These are phyloP conservation scores for Amphiprion clarkii DNA, from an alignment of 2,797 vertebrate species.

Conservation along the genomic window DNA sequence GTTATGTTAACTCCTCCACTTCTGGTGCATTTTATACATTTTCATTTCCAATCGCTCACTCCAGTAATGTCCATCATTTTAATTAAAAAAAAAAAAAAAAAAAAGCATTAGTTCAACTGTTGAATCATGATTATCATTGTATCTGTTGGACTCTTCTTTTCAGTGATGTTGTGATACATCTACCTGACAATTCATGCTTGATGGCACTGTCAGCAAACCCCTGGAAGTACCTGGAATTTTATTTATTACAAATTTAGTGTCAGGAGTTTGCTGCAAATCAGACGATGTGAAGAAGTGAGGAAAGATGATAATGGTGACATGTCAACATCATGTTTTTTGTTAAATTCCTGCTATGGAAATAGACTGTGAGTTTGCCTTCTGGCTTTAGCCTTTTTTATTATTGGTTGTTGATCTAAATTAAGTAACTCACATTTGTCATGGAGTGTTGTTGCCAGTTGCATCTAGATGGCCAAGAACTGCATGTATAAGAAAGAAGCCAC, in stretches of 20 bases:
- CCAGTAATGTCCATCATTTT: neutral
- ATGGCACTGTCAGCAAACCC: neutral
- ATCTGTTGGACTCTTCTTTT: neutral
- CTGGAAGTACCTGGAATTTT: neutral
- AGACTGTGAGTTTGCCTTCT: neutral
- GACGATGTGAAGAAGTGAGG: neutral
- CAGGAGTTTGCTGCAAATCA: neutral
- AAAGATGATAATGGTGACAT: neutral
- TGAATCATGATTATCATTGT: neutral
- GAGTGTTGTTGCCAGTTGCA: constrained; percentile 23
- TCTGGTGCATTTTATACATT: neutral
- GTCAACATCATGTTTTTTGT: neutral
- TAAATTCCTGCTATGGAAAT: neutral
- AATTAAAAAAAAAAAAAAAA: too few relatives aligned
- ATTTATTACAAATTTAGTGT: neutral
- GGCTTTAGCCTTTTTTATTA: constrained; percentile 29
- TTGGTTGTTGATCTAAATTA: constrained; percentile 16
- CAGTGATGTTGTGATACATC: neutral
- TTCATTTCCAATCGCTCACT: neutral
- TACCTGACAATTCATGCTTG: neutral
- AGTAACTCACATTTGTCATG: constrained; percentile 12
- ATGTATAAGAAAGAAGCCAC: constrained; percentile 30
- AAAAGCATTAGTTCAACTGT: neutral
- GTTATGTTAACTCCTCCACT: neutral
- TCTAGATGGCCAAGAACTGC: constrained; percentile 24